Evolutionary conservation across 2,113 vertebrate genomes (phyloP).

Genomic region (Rhabdornis inornatus): DNA sequence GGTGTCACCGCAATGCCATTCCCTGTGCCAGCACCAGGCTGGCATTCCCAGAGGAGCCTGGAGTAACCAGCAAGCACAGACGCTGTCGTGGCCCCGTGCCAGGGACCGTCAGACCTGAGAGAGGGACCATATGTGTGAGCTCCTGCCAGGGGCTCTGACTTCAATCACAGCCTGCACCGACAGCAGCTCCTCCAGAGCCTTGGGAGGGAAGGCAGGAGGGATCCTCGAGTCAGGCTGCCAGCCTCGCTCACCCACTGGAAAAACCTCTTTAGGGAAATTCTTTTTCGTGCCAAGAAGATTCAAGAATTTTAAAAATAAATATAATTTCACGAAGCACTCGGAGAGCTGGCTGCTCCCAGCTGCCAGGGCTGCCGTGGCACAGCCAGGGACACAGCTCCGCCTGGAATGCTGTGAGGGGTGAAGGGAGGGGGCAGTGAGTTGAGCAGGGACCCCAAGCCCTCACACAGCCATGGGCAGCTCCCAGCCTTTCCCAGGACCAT

Average conservation of each 20-base stretch:
- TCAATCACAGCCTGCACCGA: not conserved
- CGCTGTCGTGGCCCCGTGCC: not conserved
- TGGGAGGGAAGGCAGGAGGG: not conserved
- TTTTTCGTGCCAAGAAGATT: slow-evolving; percentile 41
- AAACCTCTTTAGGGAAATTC: slow-evolving; percentile 27
- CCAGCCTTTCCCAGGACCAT: not conserved
- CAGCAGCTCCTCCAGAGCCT: not conserved
- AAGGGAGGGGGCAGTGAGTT: not conserved
- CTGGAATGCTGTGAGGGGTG: not conserved
- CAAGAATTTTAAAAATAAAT: slow-evolving; percentile 10
- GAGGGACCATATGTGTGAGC: not conserved
- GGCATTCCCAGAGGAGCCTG: not conserved
- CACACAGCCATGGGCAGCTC: not conserved
- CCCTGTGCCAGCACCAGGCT: not conserved
- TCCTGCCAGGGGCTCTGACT: slow-evolving; percentile 2
- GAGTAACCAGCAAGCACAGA: not conserved
- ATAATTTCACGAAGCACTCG: not conserved
- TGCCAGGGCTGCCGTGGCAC: not conserved
- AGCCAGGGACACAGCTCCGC: not conserved
- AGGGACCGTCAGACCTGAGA: not conserved
- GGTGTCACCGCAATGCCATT: not conserved
- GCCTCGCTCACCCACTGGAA: slow-evolving; percentile 19
- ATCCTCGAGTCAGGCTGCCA: slow-evolving; percentile 6
- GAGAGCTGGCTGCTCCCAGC: not conserved
- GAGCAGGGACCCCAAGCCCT: not conserved